These are phyloP conservation scores for Lamellibrachia columna DNA, from an alignment of 2,888 invertebrate genomes.

Conservation along the genomic window DNA sequence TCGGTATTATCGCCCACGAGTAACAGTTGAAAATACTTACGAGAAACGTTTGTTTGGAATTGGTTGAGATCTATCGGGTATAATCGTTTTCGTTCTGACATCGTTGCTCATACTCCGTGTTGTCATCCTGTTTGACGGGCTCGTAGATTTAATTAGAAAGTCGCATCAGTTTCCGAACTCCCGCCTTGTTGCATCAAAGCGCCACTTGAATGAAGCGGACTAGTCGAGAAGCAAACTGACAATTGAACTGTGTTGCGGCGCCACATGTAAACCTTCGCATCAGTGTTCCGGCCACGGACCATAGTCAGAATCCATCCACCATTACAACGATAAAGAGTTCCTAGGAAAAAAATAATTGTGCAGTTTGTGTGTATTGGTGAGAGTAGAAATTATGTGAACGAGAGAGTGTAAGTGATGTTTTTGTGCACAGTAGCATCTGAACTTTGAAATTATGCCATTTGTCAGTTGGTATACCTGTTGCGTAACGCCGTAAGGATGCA, in stretches of 20 bases:
- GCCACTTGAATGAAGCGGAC: slow-evolving; percentile 1
- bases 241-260: background rate
- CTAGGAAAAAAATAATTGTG: no score
- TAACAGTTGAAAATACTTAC: background rate
- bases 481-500: no score
- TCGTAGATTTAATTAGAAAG: background rate
- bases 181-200: background rate
- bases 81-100: background rate
- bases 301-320: no score
- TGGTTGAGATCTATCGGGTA: background rate
- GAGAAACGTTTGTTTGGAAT: background rate
- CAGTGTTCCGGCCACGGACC: no score
- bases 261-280: no score
- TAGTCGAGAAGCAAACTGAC: background rate
- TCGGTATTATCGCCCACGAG: background rate
- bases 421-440: no score
- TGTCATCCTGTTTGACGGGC: background rate
- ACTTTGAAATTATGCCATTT: no score
- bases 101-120: background rate
- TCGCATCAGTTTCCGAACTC: background rate
- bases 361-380: no score
- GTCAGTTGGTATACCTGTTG: no score
- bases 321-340: no score
- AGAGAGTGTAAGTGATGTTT: no score
- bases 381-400: no score